Base-by-base conservation (phyloP, 2,888 invertebrate genomes). In the Acanthopleura granulata region DNA sequence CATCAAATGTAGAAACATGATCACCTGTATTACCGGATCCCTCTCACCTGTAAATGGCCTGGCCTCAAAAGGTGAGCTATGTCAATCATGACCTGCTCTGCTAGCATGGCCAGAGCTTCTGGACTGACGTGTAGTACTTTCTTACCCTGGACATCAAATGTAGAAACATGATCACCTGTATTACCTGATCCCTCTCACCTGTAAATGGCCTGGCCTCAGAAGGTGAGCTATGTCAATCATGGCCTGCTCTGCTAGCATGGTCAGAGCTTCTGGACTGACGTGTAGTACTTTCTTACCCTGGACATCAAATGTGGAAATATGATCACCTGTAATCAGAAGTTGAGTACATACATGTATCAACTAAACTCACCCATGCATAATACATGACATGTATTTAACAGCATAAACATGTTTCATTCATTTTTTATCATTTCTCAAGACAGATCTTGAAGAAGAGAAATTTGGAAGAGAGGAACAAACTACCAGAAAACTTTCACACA, bases 211-310 rank as follows among this genome's bases (percentile, higher is more conserved):
- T 12, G 90, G 89, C 75, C 91, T 77, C 25, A 91, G 82, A 0
- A 91, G 82, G 80, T 91, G 91, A 15, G 90, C 86, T 51, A 91
- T 86, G 75, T 91, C 90, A 73, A 89, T 83, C 85, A 89, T 89
- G 6, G 91, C 91, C 73, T 89, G 85, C 74, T 90, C 88, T 12
- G 90, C 81, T n/a, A 91, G 80, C 80, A 86, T 62, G 3, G 90
- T 90, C 73, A 91, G 79, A 3, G 89, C 90, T 73, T 89, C 85
- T 9, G 89, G 87, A 27, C 86, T 80, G 6, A 91, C 87, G 50
- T 84, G 81, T 51, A 91, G 74, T 49, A 90, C 79, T 73, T 86
- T 84, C 78, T 88, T 85, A 0, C 89, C 90, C 40, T 87, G 82
- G 29, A 89, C 85, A 6, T 90, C 88, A 76, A 86, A 79, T 9